Conservation (phyloP, 2,797 vertebrate genomes). For the Chelon auratus region DNA sequence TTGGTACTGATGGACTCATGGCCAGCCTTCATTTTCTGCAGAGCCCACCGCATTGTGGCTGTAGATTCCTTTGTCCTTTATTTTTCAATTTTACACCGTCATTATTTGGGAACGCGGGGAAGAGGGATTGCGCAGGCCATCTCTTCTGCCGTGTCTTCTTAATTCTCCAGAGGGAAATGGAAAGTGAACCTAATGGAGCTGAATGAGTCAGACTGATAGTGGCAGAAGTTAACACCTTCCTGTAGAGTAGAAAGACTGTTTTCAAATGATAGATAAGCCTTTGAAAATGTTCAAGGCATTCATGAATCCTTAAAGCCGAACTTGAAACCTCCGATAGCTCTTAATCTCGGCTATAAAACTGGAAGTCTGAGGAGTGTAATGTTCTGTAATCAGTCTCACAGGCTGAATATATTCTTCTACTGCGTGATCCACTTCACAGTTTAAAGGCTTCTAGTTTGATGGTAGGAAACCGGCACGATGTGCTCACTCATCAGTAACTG, state of each 20-base stretch:
- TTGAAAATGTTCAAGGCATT: conserved; percentile 59
- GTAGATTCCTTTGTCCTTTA: conserved; percentile 13
- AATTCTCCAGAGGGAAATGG: conserved; percentile 43
- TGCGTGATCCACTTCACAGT: conserved; percentile 1
- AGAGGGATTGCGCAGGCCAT: conserved; percentile 28
- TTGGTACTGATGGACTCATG: conserved; percentile 10
- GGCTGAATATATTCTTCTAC: conserved; percentile 24
- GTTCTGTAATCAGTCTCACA: conserved; percentile 25
- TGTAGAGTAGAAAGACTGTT: conserved; percentile 35
- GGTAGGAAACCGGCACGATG: not conserved
- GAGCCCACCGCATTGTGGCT: not conserved
- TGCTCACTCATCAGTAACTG: not conserved
- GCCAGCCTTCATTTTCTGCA: conserved; percentile 12
- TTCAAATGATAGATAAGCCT: conserved; percentile 64
- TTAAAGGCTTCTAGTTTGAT: conserved; percentile 3
- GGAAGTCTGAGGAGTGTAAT: conserved; percentile 28
- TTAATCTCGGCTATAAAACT: conserved; percentile 51
- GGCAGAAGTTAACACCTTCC: conserved; percentile 52
- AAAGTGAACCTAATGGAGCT: conserved; percentile 34
- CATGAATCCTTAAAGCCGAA: conserved; percentile 52
- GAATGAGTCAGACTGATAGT: conserved; percentile 51
- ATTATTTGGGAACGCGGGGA: conserved; percentile 1
- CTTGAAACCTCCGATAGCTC: conserved; percentile 39
- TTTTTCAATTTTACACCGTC: conserved; percentile 20
- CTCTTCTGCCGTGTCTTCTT: conserved; percentile 12